Percentiles rank a stretch among this genome's conserved stretches.
Evolutionary conservation across 2,888 invertebrate genomes (phyloP).

Genomic region (Melangyna quadrimaculata): DNA sequence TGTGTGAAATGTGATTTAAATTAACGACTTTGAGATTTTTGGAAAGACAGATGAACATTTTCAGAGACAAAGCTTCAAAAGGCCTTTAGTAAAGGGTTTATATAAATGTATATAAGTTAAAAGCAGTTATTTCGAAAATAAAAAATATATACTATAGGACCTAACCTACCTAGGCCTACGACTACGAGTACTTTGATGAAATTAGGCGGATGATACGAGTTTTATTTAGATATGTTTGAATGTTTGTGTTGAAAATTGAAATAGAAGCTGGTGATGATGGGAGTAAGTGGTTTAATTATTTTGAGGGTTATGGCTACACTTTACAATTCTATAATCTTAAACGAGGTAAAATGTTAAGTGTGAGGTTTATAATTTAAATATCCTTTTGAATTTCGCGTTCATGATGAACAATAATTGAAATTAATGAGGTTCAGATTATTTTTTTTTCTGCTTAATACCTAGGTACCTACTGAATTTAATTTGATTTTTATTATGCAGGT

Average conservation of each 20-base stretch:
- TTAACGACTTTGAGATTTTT: constrained; percentile 38
- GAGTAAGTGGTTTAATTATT: constrained; percentile 12
- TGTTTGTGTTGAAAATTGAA: background rate
- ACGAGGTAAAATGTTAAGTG: background rate
- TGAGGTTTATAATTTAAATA: background rate
- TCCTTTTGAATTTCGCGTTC: background rate
- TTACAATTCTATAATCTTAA: background rate
- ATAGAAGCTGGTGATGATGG: too few relatives aligned
- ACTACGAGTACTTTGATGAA: background rate
- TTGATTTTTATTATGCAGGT: too few relatives aligned
- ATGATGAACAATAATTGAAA: background rate
- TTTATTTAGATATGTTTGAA: too few relatives aligned
- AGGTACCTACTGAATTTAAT: too few relatives aligned
- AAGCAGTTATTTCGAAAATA: background rate
- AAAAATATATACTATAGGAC: background rate
- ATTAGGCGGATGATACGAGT: constrained; percentile 5
- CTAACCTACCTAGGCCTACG: background rate
- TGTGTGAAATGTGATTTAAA: constrained; percentile 65
- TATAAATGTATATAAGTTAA: background rate
- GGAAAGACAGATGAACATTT: background rate
- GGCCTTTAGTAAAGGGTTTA: background rate
- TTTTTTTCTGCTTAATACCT: too few relatives aligned
- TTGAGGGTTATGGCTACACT: background rate
- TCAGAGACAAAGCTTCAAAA: background rate
- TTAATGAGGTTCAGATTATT: background rate